Base-by-base conservation (phyloP, 2,113 vertebrate species). In the Nestor notabilis region DNA sequence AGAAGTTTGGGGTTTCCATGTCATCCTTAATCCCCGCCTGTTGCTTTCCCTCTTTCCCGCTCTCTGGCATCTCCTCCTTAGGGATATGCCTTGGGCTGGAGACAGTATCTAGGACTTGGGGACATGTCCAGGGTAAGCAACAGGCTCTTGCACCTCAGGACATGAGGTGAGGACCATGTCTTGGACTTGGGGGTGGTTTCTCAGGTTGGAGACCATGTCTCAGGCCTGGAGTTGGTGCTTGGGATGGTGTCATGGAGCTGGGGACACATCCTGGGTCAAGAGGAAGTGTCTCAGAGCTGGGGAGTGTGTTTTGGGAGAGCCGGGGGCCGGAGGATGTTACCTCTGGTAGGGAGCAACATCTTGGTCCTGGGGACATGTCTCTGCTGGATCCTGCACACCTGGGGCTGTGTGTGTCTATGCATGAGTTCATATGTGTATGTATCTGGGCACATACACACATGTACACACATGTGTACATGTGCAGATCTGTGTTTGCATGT, bases 71-170 rank as follows among this genome's bases (percentile, higher is more conserved):
- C 64, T 37, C 58, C 83, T 13, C 1, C 20, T 8, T 3, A 41
- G 44, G 55, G 63, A 19, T 14, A 3, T 10, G 29, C 47, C 17
- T 17, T 11, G 29, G 20, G 11, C 7, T 70, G 69, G n/a, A 63
- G 44, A 37, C 50, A 16, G 50, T 5, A 2, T 6, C 28, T 5
- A 16, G 44, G 56, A 35, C 5, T 0, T 37, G 56, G 55, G 70
- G 44, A 47, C 27, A 1, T 0, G 2, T 14, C 39, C 28, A 5
- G 35, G 52, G 31, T 3, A 16, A 7, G 18, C 17, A 49, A 4
- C 15, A 33, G 11, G 5, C 10, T 13, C 61, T 11, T 7, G 5
- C 5, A 14, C 9, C 23, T 50, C 12, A 14, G 28, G 11, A 39
- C 13, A 1, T 9, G 17, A 5, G 13, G 4, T 10, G 16, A 4